These are phyloP conservation scores for Ectropis grisescens DNA, from an alignment of 1,140 invertebrate species.

Conservation along the genomic window DNA sequence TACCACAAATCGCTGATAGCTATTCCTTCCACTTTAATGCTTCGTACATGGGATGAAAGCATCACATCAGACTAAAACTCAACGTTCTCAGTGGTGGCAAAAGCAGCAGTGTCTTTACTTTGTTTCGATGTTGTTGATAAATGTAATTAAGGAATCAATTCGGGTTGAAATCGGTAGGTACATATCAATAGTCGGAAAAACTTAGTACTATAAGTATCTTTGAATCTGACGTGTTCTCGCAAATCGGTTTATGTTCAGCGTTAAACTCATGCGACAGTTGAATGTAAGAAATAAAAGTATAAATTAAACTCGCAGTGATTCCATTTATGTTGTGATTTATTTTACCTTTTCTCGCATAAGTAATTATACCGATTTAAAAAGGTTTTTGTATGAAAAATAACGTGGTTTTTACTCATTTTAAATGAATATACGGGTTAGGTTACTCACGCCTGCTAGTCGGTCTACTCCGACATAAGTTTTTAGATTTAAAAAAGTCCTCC, in stretches of 20 bases:
- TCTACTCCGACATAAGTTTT: too few species aligned
- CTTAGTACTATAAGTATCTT: constrained; percentile 68
- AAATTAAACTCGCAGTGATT: constrained; percentile 69
- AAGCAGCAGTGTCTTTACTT: constrained; percentile 44
- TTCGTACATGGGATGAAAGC: too few species aligned
- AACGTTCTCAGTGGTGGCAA: too few species aligned
- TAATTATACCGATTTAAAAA: too few species aligned
- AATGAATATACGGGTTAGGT: too few species aligned
- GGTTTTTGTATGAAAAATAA: too few species aligned
- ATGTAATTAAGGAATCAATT: constrained; percentile 64
- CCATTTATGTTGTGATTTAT: constrained; percentile 55
- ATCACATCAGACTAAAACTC: too few species aligned
- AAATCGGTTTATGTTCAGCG: constrained; percentile 30
- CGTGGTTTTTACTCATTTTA: too few species aligned
- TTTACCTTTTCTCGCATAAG: constrained; percentile 10
- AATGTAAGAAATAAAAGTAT: constrained; percentile 65
- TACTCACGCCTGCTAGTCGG: too few species aligned
- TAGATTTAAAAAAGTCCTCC: too few species aligned
- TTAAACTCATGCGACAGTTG: constrained; percentile 45
- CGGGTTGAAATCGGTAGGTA: constrained; percentile 39
- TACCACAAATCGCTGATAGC: too few species aligned
- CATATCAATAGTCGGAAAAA: constrained; percentile 60
- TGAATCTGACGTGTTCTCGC: constrained; percentile 43
- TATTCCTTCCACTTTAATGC: too few species aligned
- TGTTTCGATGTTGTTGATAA: constrained; percentile 67